Evolutionary conservation across 2,113 vertebrate genomes (phyloP).

Genomic region (Prolemur simus): DNA sequence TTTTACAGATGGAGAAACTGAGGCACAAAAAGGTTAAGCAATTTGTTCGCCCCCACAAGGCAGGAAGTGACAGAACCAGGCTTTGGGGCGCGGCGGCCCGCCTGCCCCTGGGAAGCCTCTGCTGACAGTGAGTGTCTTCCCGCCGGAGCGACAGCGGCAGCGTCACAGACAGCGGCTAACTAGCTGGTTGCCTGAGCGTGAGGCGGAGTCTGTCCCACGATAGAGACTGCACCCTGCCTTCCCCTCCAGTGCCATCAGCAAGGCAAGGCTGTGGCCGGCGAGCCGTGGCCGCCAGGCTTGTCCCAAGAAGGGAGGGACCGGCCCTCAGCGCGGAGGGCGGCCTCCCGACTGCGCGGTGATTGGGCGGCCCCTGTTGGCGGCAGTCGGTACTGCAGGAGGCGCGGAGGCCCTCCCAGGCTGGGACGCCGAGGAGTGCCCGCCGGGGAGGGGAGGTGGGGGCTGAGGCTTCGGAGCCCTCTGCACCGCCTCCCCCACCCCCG

Average conservation of each 20-base stretch:
- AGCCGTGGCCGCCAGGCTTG: not conserved
- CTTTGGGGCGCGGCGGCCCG: accelerated
- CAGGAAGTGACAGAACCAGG: not conserved
- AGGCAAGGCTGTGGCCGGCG: not conserved
- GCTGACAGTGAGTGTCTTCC: not conserved
- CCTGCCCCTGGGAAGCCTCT: not conserved
- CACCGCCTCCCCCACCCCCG: not conserved
- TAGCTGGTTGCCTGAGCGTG: not conserved
- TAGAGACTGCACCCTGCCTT: not conserved
- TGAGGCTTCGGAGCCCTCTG: not conserved
- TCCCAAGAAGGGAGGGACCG: not conserved
- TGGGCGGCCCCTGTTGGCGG: not conserved
- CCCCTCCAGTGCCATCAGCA: not conserved
- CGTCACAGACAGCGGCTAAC: not conserved
- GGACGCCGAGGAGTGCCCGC: too few species aligned
- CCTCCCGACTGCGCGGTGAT: not conserved
- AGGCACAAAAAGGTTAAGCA: not conserved
- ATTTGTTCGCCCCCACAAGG: not conserved
- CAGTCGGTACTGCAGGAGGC: not conserved
- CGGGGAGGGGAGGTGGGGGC: accelerated
- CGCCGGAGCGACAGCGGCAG: not conserved
- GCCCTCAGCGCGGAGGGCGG: too few species aligned
- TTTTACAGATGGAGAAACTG: not conserved
- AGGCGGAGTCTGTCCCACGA: not conserved
- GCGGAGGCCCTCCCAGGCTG: accelerated